Percentiles rank a stretch among this genome's conserved stretches.
Evolutionary conservation across 2,888 invertebrate species (phyloP).

Genomic region (Chesias legatella): DNA sequence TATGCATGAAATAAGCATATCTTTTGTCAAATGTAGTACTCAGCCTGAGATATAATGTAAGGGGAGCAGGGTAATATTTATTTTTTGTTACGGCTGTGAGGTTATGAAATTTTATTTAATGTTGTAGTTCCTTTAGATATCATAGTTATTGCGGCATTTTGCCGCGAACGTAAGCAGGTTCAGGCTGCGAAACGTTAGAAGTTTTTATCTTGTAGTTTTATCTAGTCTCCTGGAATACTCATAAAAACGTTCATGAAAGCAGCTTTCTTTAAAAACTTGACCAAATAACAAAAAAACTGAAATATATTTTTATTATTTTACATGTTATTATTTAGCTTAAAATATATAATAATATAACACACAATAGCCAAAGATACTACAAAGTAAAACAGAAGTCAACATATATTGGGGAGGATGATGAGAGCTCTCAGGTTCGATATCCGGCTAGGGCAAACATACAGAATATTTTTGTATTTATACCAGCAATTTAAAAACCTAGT

Average conservation of each 20-base stretch:
- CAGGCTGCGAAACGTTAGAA: background rate
- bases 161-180: slow-evolving; percentile 13
- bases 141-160: slow-evolving; percentile 16
- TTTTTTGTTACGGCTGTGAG: slow-evolving; percentile 34
- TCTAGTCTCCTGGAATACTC: slow-evolving; percentile 1
- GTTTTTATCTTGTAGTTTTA: slow-evolving; percentile 11
- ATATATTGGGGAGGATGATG: too few species aligned
- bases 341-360: too few species aligned
- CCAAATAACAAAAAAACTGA: too few species aligned
- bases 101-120: slow-evolving; percentile 41
- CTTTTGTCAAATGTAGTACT: slow-evolving; percentile 48
- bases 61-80: slow-evolving; percentile 32
- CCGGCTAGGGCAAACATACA: too few species aligned
- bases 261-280: too few species aligned
- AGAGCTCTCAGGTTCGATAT: too few species aligned
- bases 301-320: too few species aligned
- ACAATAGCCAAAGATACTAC: too few species aligned
- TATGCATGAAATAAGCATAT: slow-evolving; percentile 62
- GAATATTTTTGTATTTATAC: too few species aligned
- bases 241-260: background rate
- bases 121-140: slow-evolving; percentile 33
- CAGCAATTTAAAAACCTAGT: too few species aligned
- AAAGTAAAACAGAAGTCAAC: too few species aligned
- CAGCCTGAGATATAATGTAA: slow-evolving; percentile 36
- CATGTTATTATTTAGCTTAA: too few species aligned